Evolutionary conservation across 2,113 vertebrate genomes (phyloP), one percentile per base, ranked within the genome.

Genomic region (Nasalis larvatus): DNA sequence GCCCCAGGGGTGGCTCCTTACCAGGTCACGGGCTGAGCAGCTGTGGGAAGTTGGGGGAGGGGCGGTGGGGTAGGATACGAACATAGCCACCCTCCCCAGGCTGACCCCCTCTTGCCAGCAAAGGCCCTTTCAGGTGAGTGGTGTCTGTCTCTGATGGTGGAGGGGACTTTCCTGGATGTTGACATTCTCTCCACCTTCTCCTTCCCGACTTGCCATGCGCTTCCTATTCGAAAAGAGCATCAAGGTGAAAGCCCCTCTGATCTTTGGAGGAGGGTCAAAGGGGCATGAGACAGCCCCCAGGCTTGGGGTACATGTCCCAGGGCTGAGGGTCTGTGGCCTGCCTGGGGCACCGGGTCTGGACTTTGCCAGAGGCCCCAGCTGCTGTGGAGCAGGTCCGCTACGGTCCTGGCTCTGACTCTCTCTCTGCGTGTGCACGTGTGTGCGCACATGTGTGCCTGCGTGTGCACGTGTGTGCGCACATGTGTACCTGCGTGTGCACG

Each of bases 281-380:
- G 83, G 47, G 8, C 4, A 0, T 3, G 2, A 11, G 68, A 56
- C 42, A 49, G 40, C n/a, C 69, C 35, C 8, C 0, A 58, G 92
- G 30, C 27, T 58, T 12, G 40, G 45, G 47, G 35, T 77, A 74
- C 78, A 45, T 91, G 85, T 83, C 63, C 1, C 9, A 66, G 94
- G 95, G 81, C 92, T 90, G 86, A 96, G 91, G 30, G 91, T 93
- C 90, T 63, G 27, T 63, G 60, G 12, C 60, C 27, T 32, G 60
- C 86, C 86, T 13, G 69, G 87, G 74, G 74, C 96, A 94, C 60
- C 1, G 85, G 90, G 37, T 95, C 91, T 54, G 85, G 35, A 89
- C 94, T 95, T 97, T 83, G 83, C 95, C 32, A 89, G 78, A 25
- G 76, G 69, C 77, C 96, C 97, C 77, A n/a, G 92, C 42, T 94